A percentile compares a stretch with the other conserved stretches of the same genome.
These are phyloP conservation scores for Stenopsyche tienmushanensis DNA, from an alignment of 1,140 invertebrate genomes.

Conservation along the genomic window DNA sequence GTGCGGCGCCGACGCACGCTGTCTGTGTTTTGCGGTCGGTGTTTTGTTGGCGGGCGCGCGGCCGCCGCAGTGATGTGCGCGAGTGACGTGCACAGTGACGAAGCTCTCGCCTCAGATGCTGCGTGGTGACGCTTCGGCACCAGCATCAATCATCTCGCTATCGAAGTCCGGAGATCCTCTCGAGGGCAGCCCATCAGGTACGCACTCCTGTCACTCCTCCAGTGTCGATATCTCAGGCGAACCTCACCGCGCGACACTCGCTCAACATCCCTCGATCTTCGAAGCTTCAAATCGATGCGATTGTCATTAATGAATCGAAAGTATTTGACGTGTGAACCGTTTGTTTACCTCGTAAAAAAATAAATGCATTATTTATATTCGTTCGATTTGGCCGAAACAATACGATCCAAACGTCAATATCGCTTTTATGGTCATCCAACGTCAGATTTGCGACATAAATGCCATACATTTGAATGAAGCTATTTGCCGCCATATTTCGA, in stretches of 20 bases:
- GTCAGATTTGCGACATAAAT: too few relatives aligned
- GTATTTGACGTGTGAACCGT: not conserved
- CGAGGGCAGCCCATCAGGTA: not conserved
- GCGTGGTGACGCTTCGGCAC: not conserved
- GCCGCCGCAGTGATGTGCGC: not conserved
- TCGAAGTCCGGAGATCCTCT: not conserved
- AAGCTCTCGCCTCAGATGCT: not conserved
- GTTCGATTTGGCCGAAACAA: too few relatives aligned
- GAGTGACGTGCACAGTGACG: too few relatives aligned
- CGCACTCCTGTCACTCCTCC: too few relatives aligned
- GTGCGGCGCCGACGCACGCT: slow-evolving; percentile 5
- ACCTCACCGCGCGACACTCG: not conserved
- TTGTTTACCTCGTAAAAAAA: too few relatives aligned
- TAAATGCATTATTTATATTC: too few relatives aligned
- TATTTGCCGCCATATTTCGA: too few relatives aligned
- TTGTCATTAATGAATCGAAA: not conserved
- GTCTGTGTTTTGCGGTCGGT: not conserved
- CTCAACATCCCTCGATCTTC: not conserved
- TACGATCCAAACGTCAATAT: too few relatives aligned
- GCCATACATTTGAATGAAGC: too few relatives aligned
- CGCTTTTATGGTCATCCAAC: too few relatives aligned
- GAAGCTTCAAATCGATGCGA: not conserved
- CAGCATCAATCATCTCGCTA: not conserved
- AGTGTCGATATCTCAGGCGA: too few relatives aligned
- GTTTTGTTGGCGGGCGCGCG: too few relatives aligned